Conservation (phyloP, 2,888 invertebrate genomes). For the Pristionchus exspectatus region DNA sequence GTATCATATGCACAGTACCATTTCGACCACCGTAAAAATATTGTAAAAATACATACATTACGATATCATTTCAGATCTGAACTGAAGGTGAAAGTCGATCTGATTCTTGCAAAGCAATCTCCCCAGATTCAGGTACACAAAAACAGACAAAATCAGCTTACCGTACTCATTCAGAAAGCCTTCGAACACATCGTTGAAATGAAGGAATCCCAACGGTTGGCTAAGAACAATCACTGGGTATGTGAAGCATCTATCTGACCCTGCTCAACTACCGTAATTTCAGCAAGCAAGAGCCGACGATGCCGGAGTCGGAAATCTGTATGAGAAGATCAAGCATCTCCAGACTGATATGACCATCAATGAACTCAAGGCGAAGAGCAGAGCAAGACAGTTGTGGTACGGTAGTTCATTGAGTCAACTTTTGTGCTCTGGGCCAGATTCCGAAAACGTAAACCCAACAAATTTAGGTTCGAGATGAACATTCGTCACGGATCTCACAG, state of each 20-base stretch:
- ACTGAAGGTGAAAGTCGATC: conserved; percentile 2
- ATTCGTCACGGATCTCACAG: conserved; percentile 1
- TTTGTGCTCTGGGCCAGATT: conserved; percentile 11
- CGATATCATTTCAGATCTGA: neutral
- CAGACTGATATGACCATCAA: conserved; percentile 47
- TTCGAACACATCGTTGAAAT: neutral
- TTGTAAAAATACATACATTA: too few relatives aligned
- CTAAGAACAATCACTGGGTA: neutral
- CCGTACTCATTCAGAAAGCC: neutral
- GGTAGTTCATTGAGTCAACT: conserved; percentile 30
- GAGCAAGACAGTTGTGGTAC: conserved; percentile 33
- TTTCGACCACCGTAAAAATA: too few relatives aligned
- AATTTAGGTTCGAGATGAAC: conserved; percentile 34
- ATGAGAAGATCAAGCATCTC: conserved; percentile 23
- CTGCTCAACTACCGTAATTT: neutral
- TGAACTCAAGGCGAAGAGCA: neutral
- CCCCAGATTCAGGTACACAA: neutral
- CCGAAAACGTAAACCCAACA: neutral
- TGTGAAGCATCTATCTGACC: conserved; percentile 12
- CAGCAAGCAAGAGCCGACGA: neutral
- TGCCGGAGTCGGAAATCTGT: conserved; percentile 35
- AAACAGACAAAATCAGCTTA: neutral
- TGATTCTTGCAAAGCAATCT: neutral
- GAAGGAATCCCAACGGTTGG: neutral
- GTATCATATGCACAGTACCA: neutral